Evolutionary conservation across 2,797 vertebrate genomes (phyloP).

Genomic region (Chrysocyon brachyurus): DNA sequence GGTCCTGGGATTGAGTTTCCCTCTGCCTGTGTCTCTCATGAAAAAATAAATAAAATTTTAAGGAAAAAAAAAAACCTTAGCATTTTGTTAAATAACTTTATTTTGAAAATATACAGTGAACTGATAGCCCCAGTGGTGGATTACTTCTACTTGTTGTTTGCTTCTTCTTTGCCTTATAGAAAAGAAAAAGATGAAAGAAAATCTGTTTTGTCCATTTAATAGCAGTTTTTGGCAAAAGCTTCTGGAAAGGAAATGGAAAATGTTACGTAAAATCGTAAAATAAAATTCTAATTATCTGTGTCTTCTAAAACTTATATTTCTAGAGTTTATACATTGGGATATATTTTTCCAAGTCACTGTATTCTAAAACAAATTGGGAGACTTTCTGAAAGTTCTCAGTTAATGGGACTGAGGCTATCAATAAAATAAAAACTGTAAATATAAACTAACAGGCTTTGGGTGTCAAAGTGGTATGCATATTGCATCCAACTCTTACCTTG

Average conservation of each 20-base stretch:
- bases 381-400: slow-evolving; percentile 54
- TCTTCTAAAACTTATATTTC: slow-evolving; percentile 38
- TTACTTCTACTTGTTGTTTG: slow-evolving; percentile 45
- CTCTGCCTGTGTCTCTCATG: too few species aligned
- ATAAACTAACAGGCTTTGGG: slow-evolving; percentile 21
- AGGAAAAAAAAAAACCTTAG: background rate
- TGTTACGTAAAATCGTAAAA: slow-evolving; percentile 33
- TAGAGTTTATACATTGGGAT: background rate
- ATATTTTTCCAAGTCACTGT: slow-evolving; percentile 44
- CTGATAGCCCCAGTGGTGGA: background rate
- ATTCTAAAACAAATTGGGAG: background rate
- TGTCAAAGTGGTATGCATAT: background rate
- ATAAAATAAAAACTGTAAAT: background rate
- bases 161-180: slow-evolving; percentile 22
- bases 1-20: too few species aligned
- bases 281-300: slow-evolving; percentile 57
- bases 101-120: slow-evolving; percentile 40
- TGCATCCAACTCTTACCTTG: background rate
- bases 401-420: background rate
- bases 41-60: too few species aligned
- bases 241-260: slow-evolving; percentile 64
- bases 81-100: slow-evolving; percentile 20
- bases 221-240: slow-evolving; percentile 57
- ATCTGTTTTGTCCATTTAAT: slow-evolving; percentile 69
- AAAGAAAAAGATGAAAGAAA: slow-evolving; percentile 55